Conservation (phyloP, 2,797 vertebrate species). For the Myotis findleyi region DNA sequence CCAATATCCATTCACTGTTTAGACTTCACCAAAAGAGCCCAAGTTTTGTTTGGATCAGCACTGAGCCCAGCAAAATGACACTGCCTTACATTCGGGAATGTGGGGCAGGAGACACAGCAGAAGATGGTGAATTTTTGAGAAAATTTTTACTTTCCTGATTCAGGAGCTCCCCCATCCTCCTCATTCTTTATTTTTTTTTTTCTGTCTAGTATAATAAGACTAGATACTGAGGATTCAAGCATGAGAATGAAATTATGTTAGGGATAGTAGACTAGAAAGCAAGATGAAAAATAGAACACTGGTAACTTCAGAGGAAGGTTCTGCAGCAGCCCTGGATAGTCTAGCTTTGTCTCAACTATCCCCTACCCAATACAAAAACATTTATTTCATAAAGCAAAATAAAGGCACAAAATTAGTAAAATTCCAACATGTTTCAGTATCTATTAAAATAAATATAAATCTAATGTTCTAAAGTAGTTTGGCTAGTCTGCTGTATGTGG, state of each 20-base stretch:
- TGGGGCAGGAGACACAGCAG: not conserved
- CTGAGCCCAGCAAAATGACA: not conserved
- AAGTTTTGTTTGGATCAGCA: not conserved
- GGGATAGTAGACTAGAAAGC: not conserved
- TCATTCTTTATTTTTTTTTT: not conserved
- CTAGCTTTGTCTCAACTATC: not conserved
- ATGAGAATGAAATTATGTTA: not conserved
- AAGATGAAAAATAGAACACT: not conserved
- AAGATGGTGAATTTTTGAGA: not conserved
- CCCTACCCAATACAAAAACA: not conserved
- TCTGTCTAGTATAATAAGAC: not conserved
- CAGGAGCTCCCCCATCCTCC: not conserved
- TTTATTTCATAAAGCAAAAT: not conserved
- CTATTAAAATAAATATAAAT: conserved; percentile 28
- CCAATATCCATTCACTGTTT: not conserved
- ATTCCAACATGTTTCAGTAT: not conserved
- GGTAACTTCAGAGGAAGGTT: not conserved
- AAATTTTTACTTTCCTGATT: not conserved
- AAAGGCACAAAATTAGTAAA: not conserved
- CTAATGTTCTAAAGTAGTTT: conserved; percentile 42
- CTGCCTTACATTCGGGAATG: not conserved
- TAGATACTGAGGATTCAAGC: not conserved
- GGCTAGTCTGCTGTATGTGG: not conserved
- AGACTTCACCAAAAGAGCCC: not conserved
- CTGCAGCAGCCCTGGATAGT: not conserved